These are phyloP conservation scores for Melanotaenia parkinsoni DNA, from an alignment of 2,797 vertebrate genomes.

Conservation along the genomic window DNA sequence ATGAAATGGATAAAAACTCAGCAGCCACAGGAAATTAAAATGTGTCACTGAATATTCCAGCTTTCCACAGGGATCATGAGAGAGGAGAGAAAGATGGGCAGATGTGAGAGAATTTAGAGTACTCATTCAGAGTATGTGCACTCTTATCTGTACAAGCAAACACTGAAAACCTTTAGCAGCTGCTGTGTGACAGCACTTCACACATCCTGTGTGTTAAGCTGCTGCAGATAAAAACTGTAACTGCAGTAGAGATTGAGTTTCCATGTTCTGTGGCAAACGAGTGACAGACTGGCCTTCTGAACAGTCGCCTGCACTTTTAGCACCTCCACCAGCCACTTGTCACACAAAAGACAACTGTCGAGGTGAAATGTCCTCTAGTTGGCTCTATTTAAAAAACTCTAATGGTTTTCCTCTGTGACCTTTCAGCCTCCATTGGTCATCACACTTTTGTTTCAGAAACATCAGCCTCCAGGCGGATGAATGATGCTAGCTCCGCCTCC, in stretches of 20 bases:
- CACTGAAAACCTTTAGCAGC: not conserved
- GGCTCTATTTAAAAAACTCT: not conserved
- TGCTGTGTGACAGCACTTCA: conserved; percentile 49
- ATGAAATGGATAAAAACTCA: not conserved
- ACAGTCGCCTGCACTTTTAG: conserved; percentile 40
- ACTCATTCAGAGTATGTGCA: not conserved
- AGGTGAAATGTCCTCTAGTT: not conserved
- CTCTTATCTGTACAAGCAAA: not conserved
- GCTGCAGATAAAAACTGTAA: not conserved
- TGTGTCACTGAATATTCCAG: not conserved
- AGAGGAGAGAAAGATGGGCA: not conserved
- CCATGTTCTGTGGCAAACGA: conserved; percentile 4
- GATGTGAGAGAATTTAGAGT: not conserved
- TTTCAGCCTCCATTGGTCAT: too few species aligned
- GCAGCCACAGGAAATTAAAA: not conserved
- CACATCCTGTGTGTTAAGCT: conserved; percentile 18
- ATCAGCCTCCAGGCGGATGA: not conserved
- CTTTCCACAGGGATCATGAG: not conserved
- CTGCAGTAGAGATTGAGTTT: conserved; percentile 36
- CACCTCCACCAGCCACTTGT: conserved; percentile 33
- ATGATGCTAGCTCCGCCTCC: not conserved
- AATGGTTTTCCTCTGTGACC: not conserved
- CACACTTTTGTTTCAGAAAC: not conserved
- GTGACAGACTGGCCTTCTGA: conserved; percentile 6
- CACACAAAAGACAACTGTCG: not conserved